Conservation (phyloP, 2,888 invertebrate species). For the Lumbricus terrestris region DNA sequence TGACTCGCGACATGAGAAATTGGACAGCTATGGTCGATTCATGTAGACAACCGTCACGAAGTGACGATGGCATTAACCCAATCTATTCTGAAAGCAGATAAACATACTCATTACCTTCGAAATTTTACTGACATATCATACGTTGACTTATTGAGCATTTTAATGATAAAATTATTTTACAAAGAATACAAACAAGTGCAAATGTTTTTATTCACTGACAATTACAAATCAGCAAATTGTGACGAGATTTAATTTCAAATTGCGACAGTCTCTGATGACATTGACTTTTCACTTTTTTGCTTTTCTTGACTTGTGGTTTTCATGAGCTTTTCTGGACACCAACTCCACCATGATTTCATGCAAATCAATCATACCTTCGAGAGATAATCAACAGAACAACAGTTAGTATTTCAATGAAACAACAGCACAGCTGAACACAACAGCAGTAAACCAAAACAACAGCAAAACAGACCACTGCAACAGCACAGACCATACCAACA, state of each 20-base stretch:
- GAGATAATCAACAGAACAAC: neutral
- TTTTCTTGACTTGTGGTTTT: conserved; percentile 8
- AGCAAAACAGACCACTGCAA: too few species aligned
- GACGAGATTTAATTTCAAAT: neutral
- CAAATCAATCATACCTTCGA: neutral
- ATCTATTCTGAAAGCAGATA: neutral
- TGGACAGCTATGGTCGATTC: too few species aligned
- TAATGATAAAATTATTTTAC: too few species aligned
- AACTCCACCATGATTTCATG: neutral
- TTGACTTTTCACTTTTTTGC: neutral
- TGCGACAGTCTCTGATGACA: neutral
- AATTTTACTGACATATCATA: too few species aligned
- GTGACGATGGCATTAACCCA: too few species aligned
- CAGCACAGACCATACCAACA: too few species aligned
- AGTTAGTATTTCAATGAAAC: neutral
- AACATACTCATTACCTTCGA: neutral
- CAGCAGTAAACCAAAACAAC: too few species aligned
- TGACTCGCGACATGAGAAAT: too few species aligned
- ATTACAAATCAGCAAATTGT: neutral
- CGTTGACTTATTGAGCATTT: too few species aligned
- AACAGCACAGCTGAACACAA: too few species aligned
- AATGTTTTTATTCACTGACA: neutral
- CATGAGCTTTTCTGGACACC: neutral
- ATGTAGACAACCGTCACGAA: too few species aligned
- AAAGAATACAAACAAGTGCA: neutral